Percentiles rank a stretch among this genome's conserved stretches.
Evolutionary conservation across 2,888 invertebrate species (phyloP).

Genomic region (Amphipoea lucens): DNA sequence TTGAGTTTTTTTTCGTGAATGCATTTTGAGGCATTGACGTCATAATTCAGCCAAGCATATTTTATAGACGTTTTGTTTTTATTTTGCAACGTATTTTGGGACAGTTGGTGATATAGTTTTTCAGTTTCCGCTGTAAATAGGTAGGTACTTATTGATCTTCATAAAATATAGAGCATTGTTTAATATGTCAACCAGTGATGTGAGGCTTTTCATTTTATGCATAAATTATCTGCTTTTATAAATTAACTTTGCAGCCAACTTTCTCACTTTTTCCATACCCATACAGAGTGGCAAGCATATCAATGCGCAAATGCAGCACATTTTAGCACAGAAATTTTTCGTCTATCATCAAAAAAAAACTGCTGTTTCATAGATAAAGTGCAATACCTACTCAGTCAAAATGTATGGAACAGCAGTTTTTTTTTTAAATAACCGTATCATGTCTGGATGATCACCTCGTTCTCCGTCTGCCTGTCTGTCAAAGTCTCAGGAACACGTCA

Average conservation of each 20-base stretch:
- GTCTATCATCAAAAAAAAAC: too few species aligned
- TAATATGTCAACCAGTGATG: not conserved
- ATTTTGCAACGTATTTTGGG: not conserved
- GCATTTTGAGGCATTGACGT: slow-evolving; percentile 54
- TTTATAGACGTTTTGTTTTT: not conserved
- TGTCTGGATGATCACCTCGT: too few species aligned
- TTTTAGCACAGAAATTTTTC: not conserved
- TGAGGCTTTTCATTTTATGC: not conserved
- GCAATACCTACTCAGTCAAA: too few species aligned
- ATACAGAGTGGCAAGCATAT: too few species aligned
- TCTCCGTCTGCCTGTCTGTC: too few species aligned
- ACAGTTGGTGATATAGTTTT: not conserved
- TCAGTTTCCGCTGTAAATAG: not conserved
- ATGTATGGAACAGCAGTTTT: too few species aligned
- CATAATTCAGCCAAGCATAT: slow-evolving; percentile 28
- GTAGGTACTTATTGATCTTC: not conserved
- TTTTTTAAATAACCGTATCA: too few species aligned
- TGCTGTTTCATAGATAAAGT: too few species aligned
- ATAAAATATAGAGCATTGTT: not conserved
- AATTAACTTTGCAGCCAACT: not conserved
- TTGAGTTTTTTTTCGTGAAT: slow-evolving; percentile 53
- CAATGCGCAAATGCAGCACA: not conserved
- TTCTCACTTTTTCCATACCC: not conserved
- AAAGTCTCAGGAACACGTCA: too few species aligned
- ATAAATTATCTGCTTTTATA: not conserved